Percentiles rank a stretch among this genome's conserved stretches.
Evolutionary conservation across 1,140 invertebrate species (phyloP).

Genomic region (Aleiodes sp.): DNA sequence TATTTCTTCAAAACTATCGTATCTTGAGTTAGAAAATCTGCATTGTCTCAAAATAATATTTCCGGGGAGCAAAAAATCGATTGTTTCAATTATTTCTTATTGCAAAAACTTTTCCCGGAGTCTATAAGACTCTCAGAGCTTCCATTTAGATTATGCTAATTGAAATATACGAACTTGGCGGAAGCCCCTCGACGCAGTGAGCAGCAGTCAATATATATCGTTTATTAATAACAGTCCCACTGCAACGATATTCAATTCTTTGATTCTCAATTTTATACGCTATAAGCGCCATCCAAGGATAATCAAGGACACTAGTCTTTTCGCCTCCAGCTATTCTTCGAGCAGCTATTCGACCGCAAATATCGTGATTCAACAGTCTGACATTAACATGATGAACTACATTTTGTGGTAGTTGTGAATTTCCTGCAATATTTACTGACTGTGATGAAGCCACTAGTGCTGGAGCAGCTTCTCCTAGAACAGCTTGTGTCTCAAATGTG

Average conservation of each 20-base stretch:
- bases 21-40: no score
- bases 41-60: no score
- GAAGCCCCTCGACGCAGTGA: constrained; percentile 70
- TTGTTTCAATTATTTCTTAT: no score
- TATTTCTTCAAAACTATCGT: no score
- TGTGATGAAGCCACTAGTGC: neutral
- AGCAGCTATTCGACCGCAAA: constrained; percentile 57
- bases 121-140: no score
- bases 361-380: constrained; percentile 56
- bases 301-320: constrained; percentile 69
- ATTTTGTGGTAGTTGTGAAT: constrained; percentile 54
- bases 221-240: constrained; percentile 71
- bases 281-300: constrained; percentile 75
- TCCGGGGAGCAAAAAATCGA: no score
- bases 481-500: neutral
- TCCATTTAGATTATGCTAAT: neutral
- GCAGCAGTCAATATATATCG: constrained; percentile 74
- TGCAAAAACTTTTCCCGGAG: no score
- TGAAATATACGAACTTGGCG: constrained; percentile 26
- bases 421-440: no score
- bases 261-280: constrained; percentile 64
- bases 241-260: constrained; percentile 69
- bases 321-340: constrained; percentile 69
- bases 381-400: constrained; percentile 69
- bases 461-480: neutral